A percentile compares a stretch with the other conserved stretches of the same genome.
These are phyloP conservation scores for Steinernema carpocapsae DNA, from an alignment of 2,888 invertebrate species.

Conservation along the genomic window DNA sequence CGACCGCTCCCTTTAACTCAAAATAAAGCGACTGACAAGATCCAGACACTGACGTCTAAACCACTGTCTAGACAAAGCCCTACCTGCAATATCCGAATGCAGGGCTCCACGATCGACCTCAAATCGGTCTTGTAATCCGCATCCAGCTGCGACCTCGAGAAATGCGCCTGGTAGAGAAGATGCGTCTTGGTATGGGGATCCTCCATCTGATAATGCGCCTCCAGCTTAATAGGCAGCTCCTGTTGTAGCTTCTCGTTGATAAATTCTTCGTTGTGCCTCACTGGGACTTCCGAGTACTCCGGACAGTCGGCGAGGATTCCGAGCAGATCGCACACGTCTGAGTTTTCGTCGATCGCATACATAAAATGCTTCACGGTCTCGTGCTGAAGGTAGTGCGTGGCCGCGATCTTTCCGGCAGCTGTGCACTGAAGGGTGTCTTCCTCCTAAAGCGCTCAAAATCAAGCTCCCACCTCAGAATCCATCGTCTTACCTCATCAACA, in stretches of 20 bases:
- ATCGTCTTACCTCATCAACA: conserved; percentile 74
- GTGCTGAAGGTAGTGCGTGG: conserved; percentile 94
- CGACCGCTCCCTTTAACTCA: background rate
- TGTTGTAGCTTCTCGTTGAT: conserved; percentile 78
- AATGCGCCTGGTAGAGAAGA: conserved; percentile 90
- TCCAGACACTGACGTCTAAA: too few relatives aligned
- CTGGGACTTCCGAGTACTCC: conserved; percentile 90
- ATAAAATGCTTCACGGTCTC: conserved; percentile 86
- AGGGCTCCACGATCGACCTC: conserved; percentile 94
- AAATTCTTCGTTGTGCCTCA: conserved; percentile 94
- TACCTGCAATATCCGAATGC: conserved; percentile 89
- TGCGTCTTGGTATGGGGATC: conserved; percentile 92
- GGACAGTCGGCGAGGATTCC: conserved; percentile 80
- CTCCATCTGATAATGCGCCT: conserved; percentile 73
- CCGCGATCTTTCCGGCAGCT: conserved; percentile 88
- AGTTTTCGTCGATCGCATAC: conserved; percentile 76
- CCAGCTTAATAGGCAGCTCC: conserved; percentile 8
- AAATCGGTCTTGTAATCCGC: conserved; percentile 94
- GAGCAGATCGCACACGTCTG: conserved; percentile 79
- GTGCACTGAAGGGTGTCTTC: conserved; percentile 75
- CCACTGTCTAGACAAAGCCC: conserved; percentile 35
- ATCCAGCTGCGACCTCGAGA: conserved; percentile 82
- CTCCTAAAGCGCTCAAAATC: conserved; percentile 72
- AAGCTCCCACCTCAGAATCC: conserved; percentile 36
- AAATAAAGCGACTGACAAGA: too few relatives aligned